phyloP scores from a whole-genome alignment of 2,888 invertebrate genomes.

The Eupithecia pulchellata region DNA sequence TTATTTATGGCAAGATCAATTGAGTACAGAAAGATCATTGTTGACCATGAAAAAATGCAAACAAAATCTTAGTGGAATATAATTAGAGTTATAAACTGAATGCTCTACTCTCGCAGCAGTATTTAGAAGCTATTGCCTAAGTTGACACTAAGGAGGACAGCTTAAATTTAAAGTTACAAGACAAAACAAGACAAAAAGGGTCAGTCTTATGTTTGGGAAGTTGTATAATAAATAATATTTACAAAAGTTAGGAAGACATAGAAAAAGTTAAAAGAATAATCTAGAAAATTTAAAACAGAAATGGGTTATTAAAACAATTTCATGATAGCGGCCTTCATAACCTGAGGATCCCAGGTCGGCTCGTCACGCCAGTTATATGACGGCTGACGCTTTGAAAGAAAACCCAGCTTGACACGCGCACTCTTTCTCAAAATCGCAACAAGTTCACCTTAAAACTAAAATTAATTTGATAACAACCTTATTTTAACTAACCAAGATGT shows the following conservation, averaged over 20 bases:
- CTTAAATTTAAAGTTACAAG: constrained; percentile 72
- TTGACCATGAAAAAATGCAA: not conserved
- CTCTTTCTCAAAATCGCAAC: constrained; percentile 71
- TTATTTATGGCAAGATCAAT: not conserved
- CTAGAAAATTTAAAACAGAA: constrained; percentile 62
- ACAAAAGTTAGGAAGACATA: constrained; percentile 83
- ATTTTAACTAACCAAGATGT: constrained; percentile 74
- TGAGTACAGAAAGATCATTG: not conserved
- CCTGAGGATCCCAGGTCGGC: not conserved
- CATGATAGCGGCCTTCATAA: constrained; percentile 2
- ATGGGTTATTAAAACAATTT: constrained; percentile 45
- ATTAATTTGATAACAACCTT: constrained; percentile 81
- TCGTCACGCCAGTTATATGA: not conserved
- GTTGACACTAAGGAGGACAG: constrained; percentile 73
- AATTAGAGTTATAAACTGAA: constrained; percentile 12
- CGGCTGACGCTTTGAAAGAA: not conserved
- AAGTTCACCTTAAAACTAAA: constrained; percentile 70
- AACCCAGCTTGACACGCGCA: constrained; percentile 57
- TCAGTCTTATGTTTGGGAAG: constrained; percentile 86
- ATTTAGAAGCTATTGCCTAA: constrained; percentile 71
- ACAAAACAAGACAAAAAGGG: constrained; percentile 83
- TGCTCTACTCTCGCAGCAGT: constrained; percentile 19
- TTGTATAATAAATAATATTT: constrained; percentile 83
- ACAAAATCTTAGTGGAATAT: not conserved
- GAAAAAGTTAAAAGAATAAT: constrained; percentile 70